Evolutionary conservation across 2,113 vertebrate genomes (phyloP), one percentile per base, ranked within the genome.

Genomic region (Corvus hawaiiensis): DNA sequence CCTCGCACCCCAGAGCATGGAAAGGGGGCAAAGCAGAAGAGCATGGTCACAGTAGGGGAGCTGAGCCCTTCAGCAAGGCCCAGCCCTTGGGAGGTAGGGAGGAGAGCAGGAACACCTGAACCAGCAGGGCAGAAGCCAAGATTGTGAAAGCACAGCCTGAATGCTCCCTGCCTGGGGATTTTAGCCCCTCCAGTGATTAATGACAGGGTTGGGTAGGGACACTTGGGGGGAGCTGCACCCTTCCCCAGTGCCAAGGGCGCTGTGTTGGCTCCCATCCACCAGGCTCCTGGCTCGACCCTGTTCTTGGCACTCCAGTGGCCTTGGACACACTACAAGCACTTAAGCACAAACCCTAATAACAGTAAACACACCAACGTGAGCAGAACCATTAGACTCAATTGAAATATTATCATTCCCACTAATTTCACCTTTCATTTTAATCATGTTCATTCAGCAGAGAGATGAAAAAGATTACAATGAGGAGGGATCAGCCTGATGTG

Each of bases 341-440:
- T 62, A 79, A 10, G 51, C 67, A 12, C 35, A 52, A 73, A 63
- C 13, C 41, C 91, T 80, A 81, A 77, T 59, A 77, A 78, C 69
- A 92, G 80, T 72, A 84, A 96, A 95, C 68, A 92, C 61, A 48
- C 23, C 5, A 7, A 41, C 7, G 54, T 80, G 90, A 92, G 76
- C 86, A 81, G 37, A 84, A 76, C 73, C 75, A 89, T 64, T 67
- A 78, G 58, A 39, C 64, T 59, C 73, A 67, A 90, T 48, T 75
- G 92, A 59, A 95, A 91, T 67, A 35, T 27, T 48, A 90, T 89
- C 68, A 81, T 62, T 51, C 56, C 52, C 69, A 11, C 80, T 84
- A 81, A 93, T 97, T 96, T 68, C 23, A n/a, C 76, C 66, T 92
- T 92, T 84, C 61, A 80, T 62, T 95, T 95, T 84, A 93, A 93